Percentiles rank a stretch among this genome's conserved stretches.
phyloP scores from a whole-genome alignment of 1,140 invertebrate species.

The Diplogasteroides magnus region DNA sequence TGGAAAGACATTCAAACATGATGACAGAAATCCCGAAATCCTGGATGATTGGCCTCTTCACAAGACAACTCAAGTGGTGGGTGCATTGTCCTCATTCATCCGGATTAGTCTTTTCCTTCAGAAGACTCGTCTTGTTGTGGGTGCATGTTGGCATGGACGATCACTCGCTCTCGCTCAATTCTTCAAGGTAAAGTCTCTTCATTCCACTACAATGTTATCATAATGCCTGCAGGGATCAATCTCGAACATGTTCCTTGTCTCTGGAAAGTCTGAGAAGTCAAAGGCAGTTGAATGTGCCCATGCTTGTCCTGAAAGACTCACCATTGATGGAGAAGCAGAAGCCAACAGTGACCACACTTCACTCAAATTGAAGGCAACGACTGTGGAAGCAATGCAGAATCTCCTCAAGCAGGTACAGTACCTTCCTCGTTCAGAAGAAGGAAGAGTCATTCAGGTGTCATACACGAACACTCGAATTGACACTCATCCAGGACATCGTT shows the following conservation, averaged over 20 bases:
- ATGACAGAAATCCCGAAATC: conserved; percentile 70
- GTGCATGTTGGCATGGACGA: conserved; percentile 90
- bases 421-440: conserved; percentile 31
- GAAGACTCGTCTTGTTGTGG: conserved; percentile 86
- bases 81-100: neutral
- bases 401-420: too few relatives aligned
- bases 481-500: conserved; percentile 33
- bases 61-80: conserved; percentile 73
- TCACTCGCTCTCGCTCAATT: conserved; percentile 45
- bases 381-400: conserved; percentile 33
- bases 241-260: conserved; percentile 37
- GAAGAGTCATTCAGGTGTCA: conserved; percentile 21
- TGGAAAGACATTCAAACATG: conserved; percentile 73
- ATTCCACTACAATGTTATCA: neutral
- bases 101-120: conserved; percentile 11
- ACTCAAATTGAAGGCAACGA: conserved; percentile 34
- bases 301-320: conserved; percentile 31
- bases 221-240: conserved; percentile 36
- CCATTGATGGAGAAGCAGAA: conserved; percentile 16
- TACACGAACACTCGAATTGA: conserved; percentile 36
- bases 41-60: conserved; percentile 99
- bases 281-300: conserved; percentile 44
- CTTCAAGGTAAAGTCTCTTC: conserved; percentile 33
- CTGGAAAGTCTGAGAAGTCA: conserved; percentile 38
- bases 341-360: conserved; percentile 19